These are phyloP conservation scores for Phrynocephalus forsythii DNA, from an alignment of 2,797 vertebrate species.

Conservation along the genomic window DNA sequence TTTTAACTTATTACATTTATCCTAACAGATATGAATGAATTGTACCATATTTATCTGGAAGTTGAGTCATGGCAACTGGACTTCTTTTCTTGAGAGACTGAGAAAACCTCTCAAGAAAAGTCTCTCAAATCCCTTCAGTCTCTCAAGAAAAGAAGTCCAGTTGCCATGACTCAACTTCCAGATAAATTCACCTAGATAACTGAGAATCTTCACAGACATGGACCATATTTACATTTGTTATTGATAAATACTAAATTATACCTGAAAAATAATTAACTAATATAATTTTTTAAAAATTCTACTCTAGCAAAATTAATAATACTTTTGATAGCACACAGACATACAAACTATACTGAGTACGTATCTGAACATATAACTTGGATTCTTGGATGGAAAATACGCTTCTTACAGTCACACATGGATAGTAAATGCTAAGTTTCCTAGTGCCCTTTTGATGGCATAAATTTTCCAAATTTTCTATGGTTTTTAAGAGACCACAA, in stretches of 20 bases:
- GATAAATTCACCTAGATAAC: too few relatives aligned
- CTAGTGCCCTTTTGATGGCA: background rate
- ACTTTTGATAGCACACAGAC: background rate
- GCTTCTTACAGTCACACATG: background rate
- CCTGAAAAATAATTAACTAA: background rate
- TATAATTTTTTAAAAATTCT: background rate
- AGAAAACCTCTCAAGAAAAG: too few relatives aligned
- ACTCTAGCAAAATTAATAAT: background rate
- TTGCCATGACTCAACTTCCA: too few relatives aligned
- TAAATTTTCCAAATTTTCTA: background rate
- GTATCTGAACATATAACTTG: constrained; percentile 29
- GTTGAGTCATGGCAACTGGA: too few relatives aligned
- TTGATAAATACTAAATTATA: background rate
- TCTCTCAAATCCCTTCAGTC: too few relatives aligned
- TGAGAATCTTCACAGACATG: too few relatives aligned
- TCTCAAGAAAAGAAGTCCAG: too few relatives aligned
- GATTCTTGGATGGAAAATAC: background rate
- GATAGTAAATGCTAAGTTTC: background rate
- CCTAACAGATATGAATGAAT: background rate
- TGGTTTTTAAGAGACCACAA: background rate
- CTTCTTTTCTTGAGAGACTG: too few relatives aligned
- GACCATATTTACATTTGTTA: background rate
- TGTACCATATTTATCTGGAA: background rate
- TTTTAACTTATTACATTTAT: background rate
- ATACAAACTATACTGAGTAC: constrained; percentile 11